Percentiles rank a stretch among this genome's conserved stretches.
phyloP scores from a whole-genome alignment of 2,797 vertebrate species.

The Arremon brunneinucha region DNA sequence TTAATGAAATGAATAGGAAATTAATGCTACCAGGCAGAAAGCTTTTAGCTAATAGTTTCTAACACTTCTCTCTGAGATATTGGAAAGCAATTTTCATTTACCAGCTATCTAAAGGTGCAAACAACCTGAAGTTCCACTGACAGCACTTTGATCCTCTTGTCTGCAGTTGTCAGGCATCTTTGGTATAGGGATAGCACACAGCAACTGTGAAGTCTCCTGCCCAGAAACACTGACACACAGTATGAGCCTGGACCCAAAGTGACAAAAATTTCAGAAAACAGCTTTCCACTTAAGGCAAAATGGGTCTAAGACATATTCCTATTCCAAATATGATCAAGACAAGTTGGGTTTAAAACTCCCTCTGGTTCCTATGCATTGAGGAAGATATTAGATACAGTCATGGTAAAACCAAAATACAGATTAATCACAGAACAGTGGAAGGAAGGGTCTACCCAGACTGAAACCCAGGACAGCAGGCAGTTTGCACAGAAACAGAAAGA shows the following conservation, averaged over 20 bases:
- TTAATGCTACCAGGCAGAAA: slow-evolving; percentile 69
- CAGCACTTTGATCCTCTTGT: slow-evolving; percentile 11
- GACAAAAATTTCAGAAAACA: background rate
- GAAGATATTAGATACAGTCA: background rate
- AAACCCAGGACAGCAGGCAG: background rate
- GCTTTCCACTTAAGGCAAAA: background rate
- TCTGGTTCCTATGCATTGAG: background rate
- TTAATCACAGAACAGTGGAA: background rate
- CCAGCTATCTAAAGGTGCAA: slow-evolving; percentile 50
- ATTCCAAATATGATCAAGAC: background rate
- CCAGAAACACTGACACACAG: background rate
- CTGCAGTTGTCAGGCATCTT: background rate
- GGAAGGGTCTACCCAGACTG: background rate
- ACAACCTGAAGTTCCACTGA: slow-evolving; percentile 19
- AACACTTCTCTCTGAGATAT: slow-evolving; percentile 48
- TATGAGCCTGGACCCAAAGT: background rate
- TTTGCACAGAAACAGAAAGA: background rate
- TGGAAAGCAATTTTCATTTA: slow-evolving; percentile 60
- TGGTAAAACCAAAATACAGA: background rate
- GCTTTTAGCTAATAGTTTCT: slow-evolving; percentile 64
- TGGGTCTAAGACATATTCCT: background rate
- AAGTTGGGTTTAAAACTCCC: background rate
- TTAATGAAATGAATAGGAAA: slow-evolving; percentile 76
- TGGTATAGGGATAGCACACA: background rate
- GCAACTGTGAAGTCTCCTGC: background rate